These are phyloP conservation scores for Festucalex cinctus DNA, from an alignment of 2,113 vertebrate genomes.

Conservation along the genomic window DNA sequence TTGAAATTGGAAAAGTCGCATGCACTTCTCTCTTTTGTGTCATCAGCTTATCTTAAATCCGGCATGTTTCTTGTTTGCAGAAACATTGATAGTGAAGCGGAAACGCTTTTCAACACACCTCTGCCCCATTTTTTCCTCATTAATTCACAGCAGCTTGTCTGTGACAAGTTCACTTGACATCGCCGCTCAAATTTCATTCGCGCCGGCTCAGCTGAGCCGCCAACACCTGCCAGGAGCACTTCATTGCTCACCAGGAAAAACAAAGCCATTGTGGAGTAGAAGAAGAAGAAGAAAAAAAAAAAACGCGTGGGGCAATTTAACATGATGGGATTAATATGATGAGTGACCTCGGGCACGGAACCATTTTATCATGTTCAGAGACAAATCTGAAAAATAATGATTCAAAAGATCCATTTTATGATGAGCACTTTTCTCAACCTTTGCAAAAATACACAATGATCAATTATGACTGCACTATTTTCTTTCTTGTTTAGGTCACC, in stretches of 20 bases:
- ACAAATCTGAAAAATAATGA: conserved; percentile 25
- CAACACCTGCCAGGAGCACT: conserved; percentile 61
- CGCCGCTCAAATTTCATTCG: conserved; percentile 69
- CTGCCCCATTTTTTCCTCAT: conserved; percentile 50
- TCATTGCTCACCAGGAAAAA: conserved; percentile 52
- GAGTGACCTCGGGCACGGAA: conserved; percentile 47
- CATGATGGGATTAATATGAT: conserved; percentile 54
- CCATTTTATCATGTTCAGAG: conserved; percentile 38
- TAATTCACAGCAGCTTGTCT: conserved; percentile 69
- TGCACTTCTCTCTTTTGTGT: conserved; percentile 10
- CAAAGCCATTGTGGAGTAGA: conserved; percentile 11
- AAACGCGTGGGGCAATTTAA: conserved; percentile 28
- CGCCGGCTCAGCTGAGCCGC: conserved; percentile 36
- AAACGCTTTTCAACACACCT: conserved; percentile 61
- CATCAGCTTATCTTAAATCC: conserved; percentile 31
- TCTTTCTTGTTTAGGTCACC: too few relatives aligned
- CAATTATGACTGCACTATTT: too few relatives aligned
- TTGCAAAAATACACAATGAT: too few relatives aligned
- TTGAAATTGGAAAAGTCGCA: conserved; percentile 45
- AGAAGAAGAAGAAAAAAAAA: conserved; percentile 17
- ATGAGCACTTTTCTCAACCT: too few relatives aligned
- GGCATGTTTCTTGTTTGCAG: conserved; percentile 25
- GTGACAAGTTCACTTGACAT: conserved; percentile 72
- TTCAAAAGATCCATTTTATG: conserved; percentile 26
- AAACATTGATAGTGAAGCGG: conserved; percentile 50